These are phyloP conservation scores for Hirundichthys speculiger DNA, from an alignment of 2,113 vertebrate species.

Conservation along the genomic window DNA sequence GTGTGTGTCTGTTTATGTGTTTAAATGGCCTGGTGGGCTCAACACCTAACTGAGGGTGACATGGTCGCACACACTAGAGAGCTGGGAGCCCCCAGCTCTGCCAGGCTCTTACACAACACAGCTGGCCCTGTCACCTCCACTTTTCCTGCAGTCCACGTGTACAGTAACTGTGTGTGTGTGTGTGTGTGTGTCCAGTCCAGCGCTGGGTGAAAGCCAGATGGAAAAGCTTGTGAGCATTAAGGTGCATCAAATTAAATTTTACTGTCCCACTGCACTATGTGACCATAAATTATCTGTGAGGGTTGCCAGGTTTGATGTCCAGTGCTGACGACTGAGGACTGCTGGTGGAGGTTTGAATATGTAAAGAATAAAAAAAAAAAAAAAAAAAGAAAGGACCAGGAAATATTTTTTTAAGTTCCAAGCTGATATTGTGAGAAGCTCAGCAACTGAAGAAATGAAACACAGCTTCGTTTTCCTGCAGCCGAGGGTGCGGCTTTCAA, in stretches of 20 bases:
- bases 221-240: constrained; percentile 19
- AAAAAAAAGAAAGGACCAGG: too few relatives aligned
- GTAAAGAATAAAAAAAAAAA: too few relatives aligned
- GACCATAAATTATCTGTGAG: constrained; percentile 15
- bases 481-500: too few relatives aligned
- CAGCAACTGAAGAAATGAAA: too few relatives aligned
- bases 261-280: constrained; percentile 16
- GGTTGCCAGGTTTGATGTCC: constrained; percentile 7
- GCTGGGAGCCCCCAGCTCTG: constrained; percentile 26
- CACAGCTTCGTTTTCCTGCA: too few relatives aligned
- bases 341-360: background rate
- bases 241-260: constrained; percentile 46
- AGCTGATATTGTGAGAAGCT: too few relatives aligned
- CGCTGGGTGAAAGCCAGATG: constrained; percentile 26
- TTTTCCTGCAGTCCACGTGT: constrained; percentile 27
- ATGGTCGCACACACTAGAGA: constrained; percentile 37
- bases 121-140: constrained; percentile 62
- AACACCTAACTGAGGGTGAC: constrained; percentile 65
- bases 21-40: constrained; percentile 34
- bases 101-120: constrained; percentile 34
- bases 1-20: constrained; percentile 11
- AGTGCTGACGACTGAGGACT: background rate
- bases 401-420: too few relatives aligned
- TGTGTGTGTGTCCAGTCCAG: background rate
- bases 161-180: constrained; percentile 20